Conservation (phyloP, 1,140 invertebrate species). For the Armadillidium nasatum region DNA sequence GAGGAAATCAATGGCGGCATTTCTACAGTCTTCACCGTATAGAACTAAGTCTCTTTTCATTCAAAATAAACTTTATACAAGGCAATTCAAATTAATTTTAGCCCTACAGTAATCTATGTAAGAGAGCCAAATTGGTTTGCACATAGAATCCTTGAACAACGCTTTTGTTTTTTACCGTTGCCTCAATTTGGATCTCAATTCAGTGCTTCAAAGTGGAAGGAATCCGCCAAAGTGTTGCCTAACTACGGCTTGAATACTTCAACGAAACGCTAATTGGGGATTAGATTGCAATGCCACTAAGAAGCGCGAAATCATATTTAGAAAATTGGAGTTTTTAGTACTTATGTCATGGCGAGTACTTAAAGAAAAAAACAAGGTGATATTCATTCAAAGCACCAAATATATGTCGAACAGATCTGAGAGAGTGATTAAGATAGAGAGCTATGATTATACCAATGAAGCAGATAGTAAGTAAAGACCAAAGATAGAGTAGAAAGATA, state of each 20-base stretch:
- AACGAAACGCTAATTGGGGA: conserved; percentile 9
- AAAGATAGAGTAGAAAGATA: too few relatives aligned
- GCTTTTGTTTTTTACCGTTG: not conserved
- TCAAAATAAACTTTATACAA: too few relatives aligned
- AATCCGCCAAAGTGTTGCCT: conserved; percentile 10
- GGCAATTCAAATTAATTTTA: not conserved
- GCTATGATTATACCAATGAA: too few relatives aligned
- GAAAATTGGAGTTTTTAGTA: too few relatives aligned
- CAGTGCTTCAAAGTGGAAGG: conserved; percentile 5
- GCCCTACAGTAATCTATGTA: not conserved
- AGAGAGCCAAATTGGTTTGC: not conserved
- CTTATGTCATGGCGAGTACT: too few relatives aligned
- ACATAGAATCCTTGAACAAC: not conserved
- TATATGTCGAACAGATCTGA: too few relatives aligned
- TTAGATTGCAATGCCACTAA: conserved; percentile 1
- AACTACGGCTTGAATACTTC: conserved; percentile 9
- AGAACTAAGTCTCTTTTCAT: not conserved
- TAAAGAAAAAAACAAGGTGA: too few relatives aligned
- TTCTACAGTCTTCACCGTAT: not conserved
- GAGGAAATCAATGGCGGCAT: conserved; percentile 3
- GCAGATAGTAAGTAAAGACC: too few relatives aligned
- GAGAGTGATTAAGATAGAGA: too few relatives aligned
- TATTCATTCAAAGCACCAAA: too few relatives aligned
- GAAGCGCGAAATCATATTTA: too few relatives aligned
- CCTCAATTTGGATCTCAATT: conserved; percentile 4